Base-by-base conservation (phyloP, 2,113 vertebrate genomes). In the Nothoprocta pentlandii region DNA sequence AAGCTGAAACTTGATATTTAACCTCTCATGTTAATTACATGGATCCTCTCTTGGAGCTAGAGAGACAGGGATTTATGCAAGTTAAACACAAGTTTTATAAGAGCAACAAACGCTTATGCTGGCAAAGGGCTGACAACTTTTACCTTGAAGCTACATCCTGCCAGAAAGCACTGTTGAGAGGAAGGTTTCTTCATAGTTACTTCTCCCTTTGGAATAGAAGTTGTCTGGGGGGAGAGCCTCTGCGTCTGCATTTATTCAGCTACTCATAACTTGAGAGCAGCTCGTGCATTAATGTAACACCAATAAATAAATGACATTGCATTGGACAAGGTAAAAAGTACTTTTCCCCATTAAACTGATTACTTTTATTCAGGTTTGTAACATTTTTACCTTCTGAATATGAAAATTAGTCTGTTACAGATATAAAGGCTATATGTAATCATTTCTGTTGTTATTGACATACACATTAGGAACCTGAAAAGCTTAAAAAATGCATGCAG, bases 1-100 rank as follows among this genome's bases (percentile, higher is more conserved):
- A 90, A 79, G 54, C 34, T 93, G 76, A 59, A 70, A 84, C 62
- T 92, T 69, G 36, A 21, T 92, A 75, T 86, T 94, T 90, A 91
- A 75, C 62, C 53, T 95, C 54, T 80, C n/a, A 83, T 76, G 51
- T 22, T 78, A 90, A 93, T 34, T 92, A 66, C 16, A 85, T 39
- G n/a, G 25, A 70, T n/a, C 54, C 9, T 84, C 12, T 41, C 32
- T 23, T 47, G 30, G 2, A 28, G 19, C 56, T 32, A 90, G 41
- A 78, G n/a, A 58, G 66, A 73, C 26, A 62, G 9, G 94, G 80
- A 73, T 75, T 61, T 80, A 77, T 49, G 53, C 32, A 92, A 67
- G n/a, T 88, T 94, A 88, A 95, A 93, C 46, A 82, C 11, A 70
- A 44, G 16, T 79, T 84, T 68, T 82, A 79, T 10, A 89, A 30